Conservation (phyloP, 2,113 vertebrate species). For the Craseonycteris thonglongyai region DNA sequence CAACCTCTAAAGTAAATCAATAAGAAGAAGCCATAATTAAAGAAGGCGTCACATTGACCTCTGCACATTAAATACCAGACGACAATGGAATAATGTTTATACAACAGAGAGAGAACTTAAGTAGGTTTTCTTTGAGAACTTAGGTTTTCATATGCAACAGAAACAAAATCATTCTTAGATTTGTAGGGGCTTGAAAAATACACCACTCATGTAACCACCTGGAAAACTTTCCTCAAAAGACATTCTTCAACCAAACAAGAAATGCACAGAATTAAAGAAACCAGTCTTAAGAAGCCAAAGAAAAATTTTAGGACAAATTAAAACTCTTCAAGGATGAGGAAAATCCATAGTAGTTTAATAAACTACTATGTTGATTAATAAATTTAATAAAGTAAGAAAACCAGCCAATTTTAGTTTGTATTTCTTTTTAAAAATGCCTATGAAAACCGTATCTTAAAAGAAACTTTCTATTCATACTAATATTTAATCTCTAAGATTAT, state of each 20-base stretch:
- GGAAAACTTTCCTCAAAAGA: neutral
- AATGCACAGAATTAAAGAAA: constrained; percentile 21
- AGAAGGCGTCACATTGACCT: neutral
- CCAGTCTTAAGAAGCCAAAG: neutral
- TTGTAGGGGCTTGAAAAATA: neutral
- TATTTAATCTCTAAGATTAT: neutral
- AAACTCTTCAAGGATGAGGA: neutral
- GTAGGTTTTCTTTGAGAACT: no score
- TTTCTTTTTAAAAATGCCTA: neutral
- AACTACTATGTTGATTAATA: constrained; percentile 25
- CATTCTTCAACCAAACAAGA: constrained; percentile 29
- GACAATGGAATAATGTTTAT: neutral
- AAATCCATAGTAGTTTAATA: neutral
- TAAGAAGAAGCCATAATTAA: constrained; percentile 41
- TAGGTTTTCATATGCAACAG: neutral
- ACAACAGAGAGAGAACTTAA: neutral
- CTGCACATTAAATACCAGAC: neutral
- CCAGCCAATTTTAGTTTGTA: neutral
- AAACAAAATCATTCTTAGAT: neutral
- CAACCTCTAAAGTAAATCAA: constrained; percentile 42
- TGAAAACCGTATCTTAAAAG: neutral
- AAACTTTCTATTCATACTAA: neutral
- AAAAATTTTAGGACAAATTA: neutral
- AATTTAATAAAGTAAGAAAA: neutral
- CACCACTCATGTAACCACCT: neutral